Evolutionary conservation across 2,888 invertebrate genomes (phyloP).

Genomic region (Blera fallax): DNA sequence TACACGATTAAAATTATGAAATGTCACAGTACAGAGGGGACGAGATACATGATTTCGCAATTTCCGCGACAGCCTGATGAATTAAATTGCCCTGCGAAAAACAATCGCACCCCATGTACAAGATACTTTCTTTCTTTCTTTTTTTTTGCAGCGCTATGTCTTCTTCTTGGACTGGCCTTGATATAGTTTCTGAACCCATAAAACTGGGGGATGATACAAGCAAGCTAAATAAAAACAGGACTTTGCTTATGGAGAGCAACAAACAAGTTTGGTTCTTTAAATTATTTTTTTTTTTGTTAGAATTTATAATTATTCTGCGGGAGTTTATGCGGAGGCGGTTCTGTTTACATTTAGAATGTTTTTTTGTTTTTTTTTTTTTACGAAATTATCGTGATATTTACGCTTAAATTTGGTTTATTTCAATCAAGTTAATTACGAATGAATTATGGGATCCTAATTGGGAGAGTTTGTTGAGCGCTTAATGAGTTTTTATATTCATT

Average conservation of each 20-base stretch:
- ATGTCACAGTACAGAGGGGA: slow-evolving; percentile 19
- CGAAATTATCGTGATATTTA: background rate
- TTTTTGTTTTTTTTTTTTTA: background rate
- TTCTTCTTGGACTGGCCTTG: slow-evolving; percentile 12
- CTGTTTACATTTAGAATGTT: background rate
- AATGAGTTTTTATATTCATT: background rate
- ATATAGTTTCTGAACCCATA: slow-evolving; percentile 20
- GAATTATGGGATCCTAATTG: slow-evolving; percentile 14
- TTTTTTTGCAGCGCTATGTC: background rate
- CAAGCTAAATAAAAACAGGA: background rate
- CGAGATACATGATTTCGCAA: slow-evolving; percentile 21
- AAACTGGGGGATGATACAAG: background rate
- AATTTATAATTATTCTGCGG: background rate
- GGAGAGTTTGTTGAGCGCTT: slow-evolving; percentile 13
- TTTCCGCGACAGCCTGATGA: slow-evolving; percentile 18
- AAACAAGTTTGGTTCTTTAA: background rate
- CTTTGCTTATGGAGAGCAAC: background rate
- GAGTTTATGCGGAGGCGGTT: background rate
- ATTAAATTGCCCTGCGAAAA: slow-evolving; percentile 7
- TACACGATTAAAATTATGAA: slow-evolving; percentile 29
- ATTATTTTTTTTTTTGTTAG: background rate
- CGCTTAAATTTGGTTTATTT: background rate
- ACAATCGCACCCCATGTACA: background rate
- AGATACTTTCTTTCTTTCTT: too few relatives aligned
- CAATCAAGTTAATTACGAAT: slow-evolving; percentile 14